phyloP scores from a whole-genome alignment of 2,797 vertebrate species.

The Parauchenoglanis ngamensis region DNA sequence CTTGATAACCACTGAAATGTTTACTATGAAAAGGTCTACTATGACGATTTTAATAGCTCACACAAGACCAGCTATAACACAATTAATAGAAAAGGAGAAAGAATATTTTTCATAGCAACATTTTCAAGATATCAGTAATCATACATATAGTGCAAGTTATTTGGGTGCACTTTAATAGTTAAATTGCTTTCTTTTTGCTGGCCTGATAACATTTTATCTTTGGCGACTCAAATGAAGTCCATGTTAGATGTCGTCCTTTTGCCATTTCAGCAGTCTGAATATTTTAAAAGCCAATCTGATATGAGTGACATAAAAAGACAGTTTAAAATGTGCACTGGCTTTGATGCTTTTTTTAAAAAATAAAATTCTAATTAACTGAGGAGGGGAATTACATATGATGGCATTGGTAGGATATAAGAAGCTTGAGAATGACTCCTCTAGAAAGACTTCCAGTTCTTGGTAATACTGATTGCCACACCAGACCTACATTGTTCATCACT shows the following conservation, averaged over 20 bases:
- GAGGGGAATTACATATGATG: constrained; percentile 44
- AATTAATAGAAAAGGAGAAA: not conserved
- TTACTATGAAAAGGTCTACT: not conserved
- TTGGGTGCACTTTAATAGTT: not conserved
- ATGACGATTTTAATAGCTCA: not conserved
- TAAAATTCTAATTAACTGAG: constrained; percentile 71
- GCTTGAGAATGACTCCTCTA: not conserved
- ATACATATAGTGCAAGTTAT: constrained; percentile 7
- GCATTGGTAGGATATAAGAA: constrained; percentile 12
- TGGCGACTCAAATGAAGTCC: constrained; percentile 5
- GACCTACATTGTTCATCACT: not conserved
- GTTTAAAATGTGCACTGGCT: constrained; percentile 58
- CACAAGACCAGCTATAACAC: not conserved
- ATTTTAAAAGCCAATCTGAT: constrained; percentile 55
- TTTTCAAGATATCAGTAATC: not conserved
- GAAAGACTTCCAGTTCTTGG: not conserved
- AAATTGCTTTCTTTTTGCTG: constrained; percentile 15
- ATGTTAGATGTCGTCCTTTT: constrained; percentile 39
- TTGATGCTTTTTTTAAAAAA: constrained; percentile 61
- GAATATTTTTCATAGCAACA: not conserved
- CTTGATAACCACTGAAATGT: not conserved
- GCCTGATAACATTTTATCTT: constrained; percentile 22
- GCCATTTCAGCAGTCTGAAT: constrained; percentile 39
- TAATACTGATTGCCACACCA: not conserved
- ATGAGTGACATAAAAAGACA: constrained; percentile 62